These are phyloP conservation scores for Tenebrio molitor DNA, from an alignment of 1,140 invertebrate genomes.

Conservation along the genomic window DNA sequence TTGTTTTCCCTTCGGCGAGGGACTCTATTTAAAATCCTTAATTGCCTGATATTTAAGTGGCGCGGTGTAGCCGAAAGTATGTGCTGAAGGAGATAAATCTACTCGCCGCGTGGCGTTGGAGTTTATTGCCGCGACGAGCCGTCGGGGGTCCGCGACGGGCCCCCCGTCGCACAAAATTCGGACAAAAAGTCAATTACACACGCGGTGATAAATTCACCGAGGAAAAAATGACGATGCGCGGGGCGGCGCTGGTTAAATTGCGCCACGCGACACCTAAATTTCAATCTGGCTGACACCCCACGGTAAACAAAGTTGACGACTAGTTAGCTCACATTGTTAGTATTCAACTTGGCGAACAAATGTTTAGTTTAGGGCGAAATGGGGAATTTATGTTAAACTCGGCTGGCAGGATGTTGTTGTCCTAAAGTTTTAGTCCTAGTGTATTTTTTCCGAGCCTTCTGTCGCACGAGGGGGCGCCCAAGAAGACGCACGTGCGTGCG, in stretches of 20 bases:
- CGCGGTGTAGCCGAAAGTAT: neutral
- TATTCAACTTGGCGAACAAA: slow-evolving; percentile 57
- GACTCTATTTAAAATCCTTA: slow-evolving; percentile 10
- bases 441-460: slow-evolving; percentile 53
- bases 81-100: slow-evolving; percentile 44
- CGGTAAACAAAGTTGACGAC: slow-evolving; percentile 54
- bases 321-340: slow-evolving; percentile 52
- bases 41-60: slow-evolving; percentile 38
- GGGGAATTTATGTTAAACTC: slow-evolving; percentile 60
- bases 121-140: slow-evolving; percentile 46
- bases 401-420: slow-evolving; percentile 54
- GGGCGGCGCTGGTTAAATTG: too few relatives aligned
- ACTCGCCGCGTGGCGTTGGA: slow-evolving; percentile 41
- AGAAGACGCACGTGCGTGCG: neutral
- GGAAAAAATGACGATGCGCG: neutral
- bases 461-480: neutral
- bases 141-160: slow-evolving; percentile 13
- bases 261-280: slow-evolving; percentile 52
- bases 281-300: slow-evolving; percentile 51
- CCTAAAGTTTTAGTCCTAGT: slow-evolving; percentile 56
- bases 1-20: slow-evolving; percentile 31
- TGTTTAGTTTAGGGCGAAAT: slow-evolving; percentile 60
- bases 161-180: neutral
- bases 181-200: neutral
- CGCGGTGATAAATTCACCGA: neutral